Percentiles rank a stretch among this genome's conserved stretches.
These are phyloP conservation scores for Gallinago media DNA, from an alignment of 2,113 vertebrate genomes.

Conservation along the genomic window DNA sequence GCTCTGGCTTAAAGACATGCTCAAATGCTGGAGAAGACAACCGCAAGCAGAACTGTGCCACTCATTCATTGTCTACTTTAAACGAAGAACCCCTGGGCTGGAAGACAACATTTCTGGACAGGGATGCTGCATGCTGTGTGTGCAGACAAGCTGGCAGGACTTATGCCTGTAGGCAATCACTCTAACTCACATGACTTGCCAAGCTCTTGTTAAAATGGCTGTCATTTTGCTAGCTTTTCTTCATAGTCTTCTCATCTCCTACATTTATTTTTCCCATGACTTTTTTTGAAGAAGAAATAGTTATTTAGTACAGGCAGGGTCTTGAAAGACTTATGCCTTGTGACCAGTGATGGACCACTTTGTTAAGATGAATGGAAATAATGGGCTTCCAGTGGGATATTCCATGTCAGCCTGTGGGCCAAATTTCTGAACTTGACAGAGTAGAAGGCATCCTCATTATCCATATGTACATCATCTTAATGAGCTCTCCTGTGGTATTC, in stretches of 20 bases:
- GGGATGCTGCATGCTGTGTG: not conserved
- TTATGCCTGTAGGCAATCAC: not conserved
- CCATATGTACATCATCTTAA: not conserved
- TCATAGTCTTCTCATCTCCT: not conserved
- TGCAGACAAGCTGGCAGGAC: not conserved
- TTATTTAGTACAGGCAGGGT: not conserved
- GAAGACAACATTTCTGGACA: not conserved
- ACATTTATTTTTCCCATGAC: not conserved
- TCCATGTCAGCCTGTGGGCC: no score
- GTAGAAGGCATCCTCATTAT: not conserved
- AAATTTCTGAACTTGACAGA: not conserved
- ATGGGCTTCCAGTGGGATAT: not conserved
- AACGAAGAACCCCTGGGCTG: not conserved
- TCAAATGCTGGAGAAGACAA: not conserved
- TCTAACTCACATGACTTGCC: not conserved
- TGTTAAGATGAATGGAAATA: not conserved
- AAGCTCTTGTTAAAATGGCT: not conserved
- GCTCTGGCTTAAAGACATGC: not conserved
- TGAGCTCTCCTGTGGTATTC: not conserved
- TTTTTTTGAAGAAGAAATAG: not conserved
- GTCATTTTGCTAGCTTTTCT: not conserved
- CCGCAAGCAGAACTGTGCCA: not conserved
- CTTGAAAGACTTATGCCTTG: not conserved
- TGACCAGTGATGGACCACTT: not conserved
- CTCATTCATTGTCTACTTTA: not conserved